Percentiles rank a stretch among this genome's conserved stretches.
phyloP scores from a whole-genome alignment of 2,888 invertebrate species.

The Tetrapedia diversipes region DNA sequence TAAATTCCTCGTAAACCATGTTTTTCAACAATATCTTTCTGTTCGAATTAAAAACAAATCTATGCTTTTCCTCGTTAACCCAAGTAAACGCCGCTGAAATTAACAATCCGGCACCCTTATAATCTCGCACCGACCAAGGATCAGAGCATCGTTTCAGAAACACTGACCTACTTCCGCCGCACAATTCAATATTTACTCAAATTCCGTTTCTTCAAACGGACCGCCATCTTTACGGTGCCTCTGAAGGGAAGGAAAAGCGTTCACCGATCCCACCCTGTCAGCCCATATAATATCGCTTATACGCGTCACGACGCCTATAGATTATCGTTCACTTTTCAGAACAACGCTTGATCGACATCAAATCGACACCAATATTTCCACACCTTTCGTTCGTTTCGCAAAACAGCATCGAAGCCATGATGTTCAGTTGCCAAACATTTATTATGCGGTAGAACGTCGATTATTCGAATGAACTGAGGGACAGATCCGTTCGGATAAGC shows the following conservation, averaged over 20 bases:
- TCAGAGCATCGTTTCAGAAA: not conserved
- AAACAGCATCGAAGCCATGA: too few relatives aligned
- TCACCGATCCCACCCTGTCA: slow-evolving; percentile 35
- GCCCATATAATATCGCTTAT: slow-evolving; percentile 42
- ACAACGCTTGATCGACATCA: too few relatives aligned
- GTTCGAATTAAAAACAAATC: not conserved
- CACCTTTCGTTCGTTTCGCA: too few relatives aligned
- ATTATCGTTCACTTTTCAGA: too few relatives aligned
- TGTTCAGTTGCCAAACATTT: too few relatives aligned
- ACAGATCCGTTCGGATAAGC: too few relatives aligned
- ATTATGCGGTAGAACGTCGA: too few relatives aligned
- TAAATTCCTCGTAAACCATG: not conserved
- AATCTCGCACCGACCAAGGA: not conserved
- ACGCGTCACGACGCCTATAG: too few relatives aligned
- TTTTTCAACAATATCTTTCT: not conserved
- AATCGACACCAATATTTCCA: too few relatives aligned
- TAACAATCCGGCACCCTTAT: not conserved
- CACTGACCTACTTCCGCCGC: not conserved
- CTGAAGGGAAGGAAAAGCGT: slow-evolving; percentile 4
- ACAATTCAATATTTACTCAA: slow-evolving; percentile 25
- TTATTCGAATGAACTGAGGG: too few relatives aligned
- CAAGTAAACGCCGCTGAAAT: not conserved
- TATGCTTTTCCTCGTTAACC: not conserved
- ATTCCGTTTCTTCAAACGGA: not conserved
- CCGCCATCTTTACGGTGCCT: not conserved